Conservation (phyloP, 2,113 vertebrate genomes). For the Anguilla rostrata region DNA sequence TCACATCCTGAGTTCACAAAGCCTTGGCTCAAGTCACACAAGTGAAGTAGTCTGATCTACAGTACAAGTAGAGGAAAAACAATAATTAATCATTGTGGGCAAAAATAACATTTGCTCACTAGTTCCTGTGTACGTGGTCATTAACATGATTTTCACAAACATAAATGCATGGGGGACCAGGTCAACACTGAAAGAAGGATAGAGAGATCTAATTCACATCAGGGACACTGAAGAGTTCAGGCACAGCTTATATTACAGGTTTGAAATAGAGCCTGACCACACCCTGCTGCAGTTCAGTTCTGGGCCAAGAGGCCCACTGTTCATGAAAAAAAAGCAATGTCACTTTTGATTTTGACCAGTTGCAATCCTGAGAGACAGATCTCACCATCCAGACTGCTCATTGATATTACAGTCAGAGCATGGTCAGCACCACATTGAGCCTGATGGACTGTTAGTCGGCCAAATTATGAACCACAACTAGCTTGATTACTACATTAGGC, state of each 20-base stretch:
- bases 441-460: too few species aligned
- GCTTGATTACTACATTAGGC: background rate
- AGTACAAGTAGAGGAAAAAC: background rate
- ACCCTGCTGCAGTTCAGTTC: background rate
- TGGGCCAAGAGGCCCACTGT: background rate
- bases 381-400: too few species aligned
- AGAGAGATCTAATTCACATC: background rate
- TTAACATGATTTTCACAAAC: background rate
- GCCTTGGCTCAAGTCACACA: background rate
- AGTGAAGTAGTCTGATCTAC: background rate
- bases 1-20: background rate
- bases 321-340: background rate
- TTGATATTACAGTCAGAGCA: too few species aligned
- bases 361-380: background rate
- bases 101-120: background rate
- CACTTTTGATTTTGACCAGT: background rate
- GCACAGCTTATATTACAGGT: background rate
- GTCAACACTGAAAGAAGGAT: background rate
- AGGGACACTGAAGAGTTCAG: background rate
- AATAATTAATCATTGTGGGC: background rate
- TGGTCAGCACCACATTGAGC: too few species aligned
- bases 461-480: background rate
- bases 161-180: background rate
- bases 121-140: background rate
- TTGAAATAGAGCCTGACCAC: background rate